Conservation (phyloP, 2,113 vertebrate species). For the Motacilla tschutschensis region DNA sequence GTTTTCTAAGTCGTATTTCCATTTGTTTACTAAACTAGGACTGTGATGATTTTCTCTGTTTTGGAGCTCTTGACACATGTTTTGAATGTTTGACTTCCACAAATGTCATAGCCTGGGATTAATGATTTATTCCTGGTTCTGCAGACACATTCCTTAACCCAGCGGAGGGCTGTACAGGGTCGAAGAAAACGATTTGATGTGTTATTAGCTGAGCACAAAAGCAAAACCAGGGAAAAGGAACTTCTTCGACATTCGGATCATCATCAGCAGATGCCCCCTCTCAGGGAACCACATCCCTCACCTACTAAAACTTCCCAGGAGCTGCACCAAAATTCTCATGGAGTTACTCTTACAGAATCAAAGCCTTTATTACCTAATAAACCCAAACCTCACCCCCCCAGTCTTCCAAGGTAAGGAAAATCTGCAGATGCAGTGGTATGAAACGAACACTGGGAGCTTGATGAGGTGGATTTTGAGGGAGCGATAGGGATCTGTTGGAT, state of each 20-base stretch:
- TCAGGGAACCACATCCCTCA: constrained; percentile 95
- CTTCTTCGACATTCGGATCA: constrained; percentile 85
- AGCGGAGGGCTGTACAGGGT: constrained; percentile 95
- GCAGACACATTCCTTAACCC: constrained; percentile 99
- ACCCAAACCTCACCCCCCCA: constrained; percentile 91
- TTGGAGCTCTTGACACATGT: neutral
- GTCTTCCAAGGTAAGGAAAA: constrained; percentile 92
- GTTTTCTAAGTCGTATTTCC: neutral
- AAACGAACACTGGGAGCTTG: neutral
- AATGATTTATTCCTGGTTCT: constrained; percentile 48
- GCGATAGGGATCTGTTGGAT: accelerated
- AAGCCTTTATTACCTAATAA: constrained; percentile 90
- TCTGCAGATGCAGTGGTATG: neutral
- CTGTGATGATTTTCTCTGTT: neutral
- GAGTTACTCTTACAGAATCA: constrained; percentile 83
- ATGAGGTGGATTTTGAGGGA: neutral
- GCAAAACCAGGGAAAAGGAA: constrained; percentile 94
- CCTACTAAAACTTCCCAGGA: constrained; percentile 85
- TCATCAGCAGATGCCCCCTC: constrained; percentile 89
- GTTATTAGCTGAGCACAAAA: constrained; percentile 97
- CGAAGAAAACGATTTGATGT: constrained; percentile 96
- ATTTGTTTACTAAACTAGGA: neutral
- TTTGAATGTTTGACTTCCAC: constrained; percentile 9
- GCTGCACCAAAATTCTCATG: constrained; percentile 85
- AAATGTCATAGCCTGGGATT: neutral